These are phyloP conservation scores for Harpagoxenus sublaevis DNA, from an alignment of 2,888 invertebrate genomes.

Conservation along the genomic window DNA sequence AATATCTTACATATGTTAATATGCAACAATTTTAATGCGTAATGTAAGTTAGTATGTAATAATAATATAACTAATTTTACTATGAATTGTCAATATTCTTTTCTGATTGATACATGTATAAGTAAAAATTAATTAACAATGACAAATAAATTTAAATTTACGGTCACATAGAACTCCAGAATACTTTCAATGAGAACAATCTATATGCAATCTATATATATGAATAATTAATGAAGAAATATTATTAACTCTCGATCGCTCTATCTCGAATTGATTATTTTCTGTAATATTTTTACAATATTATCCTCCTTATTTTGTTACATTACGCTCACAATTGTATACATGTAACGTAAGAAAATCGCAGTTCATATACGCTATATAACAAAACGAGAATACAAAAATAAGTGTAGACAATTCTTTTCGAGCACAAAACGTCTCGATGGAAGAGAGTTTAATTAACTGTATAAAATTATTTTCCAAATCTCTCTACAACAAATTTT, in stretches of 20 bases:
- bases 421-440: constrained; percentile 16
- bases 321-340: constrained; percentile 22
- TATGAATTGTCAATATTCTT: not conserved
- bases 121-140: not conserved
- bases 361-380: constrained; percentile 23
- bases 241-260: constrained; percentile 25
- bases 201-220: not conserved
- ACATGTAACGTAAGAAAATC: constrained; percentile 27
- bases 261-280: constrained; percentile 4
- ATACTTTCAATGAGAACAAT: not conserved
- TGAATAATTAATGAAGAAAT: constrained; percentile 16
- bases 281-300: constrained; percentile 13
- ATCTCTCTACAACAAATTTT: not conserved
- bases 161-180: not conserved
- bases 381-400: constrained; percentile 43
- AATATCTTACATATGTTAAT: not conserved
- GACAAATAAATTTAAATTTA: not conserved
- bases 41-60: not conserved
- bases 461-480: constrained; percentile 39
- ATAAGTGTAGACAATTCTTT: not conserved
- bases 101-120: not conserved
- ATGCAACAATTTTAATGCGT: not conserved
- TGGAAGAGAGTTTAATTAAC: constrained; percentile 8
- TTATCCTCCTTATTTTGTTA: not conserved
- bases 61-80: not conserved